Conservation (phyloP, 2,113 vertebrate genomes). For the Maccullochella peelii region DNA sequence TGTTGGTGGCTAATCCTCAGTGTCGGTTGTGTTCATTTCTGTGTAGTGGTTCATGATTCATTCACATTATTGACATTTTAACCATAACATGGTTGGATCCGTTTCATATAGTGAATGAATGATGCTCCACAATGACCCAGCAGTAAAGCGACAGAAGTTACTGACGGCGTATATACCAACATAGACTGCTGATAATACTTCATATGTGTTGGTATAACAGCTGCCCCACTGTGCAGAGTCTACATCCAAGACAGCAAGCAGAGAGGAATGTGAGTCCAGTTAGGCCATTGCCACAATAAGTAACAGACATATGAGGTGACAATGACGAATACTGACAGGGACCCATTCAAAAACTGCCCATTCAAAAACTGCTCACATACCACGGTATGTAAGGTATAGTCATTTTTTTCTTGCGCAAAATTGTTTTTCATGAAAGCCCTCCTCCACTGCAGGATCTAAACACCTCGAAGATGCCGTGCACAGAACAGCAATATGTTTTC, state of each 20-base stretch:
- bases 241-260: not conserved
- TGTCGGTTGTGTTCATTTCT: too few relatives aligned
- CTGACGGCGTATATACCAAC: not conserved
- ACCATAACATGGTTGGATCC: too few relatives aligned
- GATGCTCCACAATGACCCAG: too few relatives aligned
- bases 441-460: not conserved
- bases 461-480: not conserved
- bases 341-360: not conserved
- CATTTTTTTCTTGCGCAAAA: not conserved
- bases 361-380: not conserved
- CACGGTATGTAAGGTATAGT: too few relatives aligned
- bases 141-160: not conserved
- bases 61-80: too few relatives aligned
- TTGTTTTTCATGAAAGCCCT: not conserved
- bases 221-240: not conserved
- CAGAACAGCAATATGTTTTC: constrained; percentile 24
- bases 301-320: not conserved
- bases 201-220: not conserved
- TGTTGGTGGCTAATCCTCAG: too few relatives aligned
- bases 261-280: not conserved
- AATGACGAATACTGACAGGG: not conserved
- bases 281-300: not conserved
- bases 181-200: not conserved
- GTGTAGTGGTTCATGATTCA: too few relatives aligned
- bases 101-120: too few relatives aligned